phyloP scores from a whole-genome alignment of 2,113 vertebrate genomes.

The Coracopsis vasa region DNA sequence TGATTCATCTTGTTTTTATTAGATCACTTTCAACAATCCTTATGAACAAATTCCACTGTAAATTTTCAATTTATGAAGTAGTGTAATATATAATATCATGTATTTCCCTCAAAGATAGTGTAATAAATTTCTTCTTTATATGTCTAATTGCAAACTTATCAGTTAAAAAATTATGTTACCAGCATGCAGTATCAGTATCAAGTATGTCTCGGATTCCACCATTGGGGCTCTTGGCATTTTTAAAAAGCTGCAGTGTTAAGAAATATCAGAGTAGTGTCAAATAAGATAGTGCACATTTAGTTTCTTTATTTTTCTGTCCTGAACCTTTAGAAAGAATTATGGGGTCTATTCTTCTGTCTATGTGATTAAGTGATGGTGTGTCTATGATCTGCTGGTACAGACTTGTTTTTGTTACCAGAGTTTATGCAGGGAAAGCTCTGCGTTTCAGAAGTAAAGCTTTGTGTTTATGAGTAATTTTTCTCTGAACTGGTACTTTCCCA shows the following conservation, averaged over 20 bases:
- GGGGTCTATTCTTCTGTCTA: not conserved
- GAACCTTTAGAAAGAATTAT: not conserved
- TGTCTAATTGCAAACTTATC: not conserved
- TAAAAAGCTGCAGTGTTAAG: not conserved
- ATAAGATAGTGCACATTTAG: not conserved
- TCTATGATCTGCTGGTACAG: not conserved
- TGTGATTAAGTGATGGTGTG: not conserved
- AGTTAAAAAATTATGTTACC: not conserved
- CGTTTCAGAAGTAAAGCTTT: not conserved
- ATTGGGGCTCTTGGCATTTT: not conserved
- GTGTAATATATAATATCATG: not conserved
- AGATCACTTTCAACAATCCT: not conserved
- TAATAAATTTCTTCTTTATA: not conserved
- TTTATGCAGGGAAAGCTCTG: not conserved
- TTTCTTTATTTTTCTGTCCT: not conserved
- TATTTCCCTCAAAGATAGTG: not conserved
- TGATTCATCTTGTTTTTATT: not conserved
- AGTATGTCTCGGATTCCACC: rapidly evolving
- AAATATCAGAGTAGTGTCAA: not conserved
- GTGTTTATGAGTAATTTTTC: not conserved
- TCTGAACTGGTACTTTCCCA: not conserved
- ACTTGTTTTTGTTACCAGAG: not conserved
- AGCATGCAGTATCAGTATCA: not conserved
- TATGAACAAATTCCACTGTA: not conserved
- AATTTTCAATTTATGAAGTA: not conserved